Base-by-base conservation (phyloP, 2,113 vertebrate species). In the Engraulis encrasicolus region DNA sequence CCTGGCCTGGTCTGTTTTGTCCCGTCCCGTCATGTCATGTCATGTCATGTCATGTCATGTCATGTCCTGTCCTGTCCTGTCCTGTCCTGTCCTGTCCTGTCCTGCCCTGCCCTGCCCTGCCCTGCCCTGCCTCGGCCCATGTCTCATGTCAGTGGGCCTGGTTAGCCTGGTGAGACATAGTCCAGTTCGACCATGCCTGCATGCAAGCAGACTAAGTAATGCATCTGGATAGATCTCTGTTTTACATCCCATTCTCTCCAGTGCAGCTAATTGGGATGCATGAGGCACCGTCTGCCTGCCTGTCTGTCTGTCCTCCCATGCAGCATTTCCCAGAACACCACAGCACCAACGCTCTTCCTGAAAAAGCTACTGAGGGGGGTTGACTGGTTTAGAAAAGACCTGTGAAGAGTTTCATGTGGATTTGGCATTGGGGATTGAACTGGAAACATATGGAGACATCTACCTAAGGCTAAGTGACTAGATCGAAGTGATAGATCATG, bases 241-340 rank as follows among this genome's bases (percentile, higher is more conserved):
- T n/a, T n/a, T n/a, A n/a, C n/a, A n/a, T n/a, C n/a, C n/a, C n/a
- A 90, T 92, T 89, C 18, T 52, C 87, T 89, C 86, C 83, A 90
- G 92, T 85, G 84, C 27, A 78, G 74, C 90, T 92, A 49, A 94
- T 95, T 94, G 86, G 86, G 90, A 95, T 95, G 90, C 93, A 82
- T n/a, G 84, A 88, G 83, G 84, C 88, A 71, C 81, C n/a, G n/a
- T n/a, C n/a, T n/a, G n/a, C n/a, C n/a, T n/a, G n/a, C n/a, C n/a
- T 79, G 12, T 27, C 88, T 79, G 12, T 27, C 88, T 20, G 14
- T 74, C 74, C 88, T 87, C 82, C 83, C 90, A 87, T 87, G 81
- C 89, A 86, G 81, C 89, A 86, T 80, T 87, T 71, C n/a, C 90
- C 88, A 88, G 87, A 88, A 90, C 85, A 86, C 48, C 86, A 71